These are phyloP conservation scores for Ophthalmolycus amberensis DNA, from an alignment of 2,113 vertebrate species.

Conservation along the genomic window DNA sequence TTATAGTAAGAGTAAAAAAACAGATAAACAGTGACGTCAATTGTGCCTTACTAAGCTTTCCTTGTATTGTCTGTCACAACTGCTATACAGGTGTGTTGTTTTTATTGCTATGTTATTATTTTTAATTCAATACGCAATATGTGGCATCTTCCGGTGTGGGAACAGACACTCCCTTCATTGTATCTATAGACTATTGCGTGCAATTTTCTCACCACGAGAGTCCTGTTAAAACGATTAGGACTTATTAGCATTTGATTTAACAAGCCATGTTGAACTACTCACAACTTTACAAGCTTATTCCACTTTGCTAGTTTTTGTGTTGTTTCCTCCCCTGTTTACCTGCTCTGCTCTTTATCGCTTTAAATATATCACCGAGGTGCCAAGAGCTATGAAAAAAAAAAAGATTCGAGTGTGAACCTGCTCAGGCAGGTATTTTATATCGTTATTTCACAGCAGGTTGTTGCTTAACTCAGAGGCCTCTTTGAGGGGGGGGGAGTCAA, in stretches of 20 bases:
- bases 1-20: neutral
- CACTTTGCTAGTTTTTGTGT: neutral
- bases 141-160: neutral
- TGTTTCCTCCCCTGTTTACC: neutral
- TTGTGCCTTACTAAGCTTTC: neutral
- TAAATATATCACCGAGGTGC: too few relatives aligned
- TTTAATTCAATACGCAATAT: fast-evolving
- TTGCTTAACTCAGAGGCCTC: neutral
- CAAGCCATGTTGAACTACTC: neutral
- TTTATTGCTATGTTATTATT: neutral
- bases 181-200: neutral
- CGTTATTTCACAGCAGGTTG: neutral
- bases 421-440: neutral
- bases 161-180: neutral
- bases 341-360: neutral
- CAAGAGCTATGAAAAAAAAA: too few relatives aligned
- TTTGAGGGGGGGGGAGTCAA: neutral
- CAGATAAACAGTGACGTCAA: neutral
- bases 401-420: neutral
- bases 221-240: neutral
- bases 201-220: neutral
- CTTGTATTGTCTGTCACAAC: neutral
- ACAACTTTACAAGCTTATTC: neutral
- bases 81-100: neutral
- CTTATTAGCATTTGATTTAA: neutral